Conservation (phyloP, 2,888 invertebrate genomes). For the Cosmia pyralina region DNA sequence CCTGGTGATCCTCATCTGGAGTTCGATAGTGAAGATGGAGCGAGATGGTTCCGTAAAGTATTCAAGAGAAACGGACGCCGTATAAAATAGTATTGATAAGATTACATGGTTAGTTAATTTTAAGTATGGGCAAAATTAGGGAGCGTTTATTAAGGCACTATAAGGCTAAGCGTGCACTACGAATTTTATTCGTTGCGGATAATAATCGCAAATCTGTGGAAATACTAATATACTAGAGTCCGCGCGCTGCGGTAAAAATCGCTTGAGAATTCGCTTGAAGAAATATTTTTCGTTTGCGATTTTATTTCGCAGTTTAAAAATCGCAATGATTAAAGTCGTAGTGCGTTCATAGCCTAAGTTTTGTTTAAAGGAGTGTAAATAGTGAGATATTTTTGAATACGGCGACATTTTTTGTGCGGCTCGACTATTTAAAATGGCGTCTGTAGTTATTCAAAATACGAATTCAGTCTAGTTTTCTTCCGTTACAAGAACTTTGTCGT, state of each 20-base stretch:
- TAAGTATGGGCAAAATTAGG: conserved; percentile 9
- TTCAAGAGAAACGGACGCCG: conserved; percentile 80
- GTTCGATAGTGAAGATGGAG: conserved; percentile 87
- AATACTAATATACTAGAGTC: too few species aligned
- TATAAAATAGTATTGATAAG: conserved; percentile 61
- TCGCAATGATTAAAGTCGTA: too few species aligned
- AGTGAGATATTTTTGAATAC: conserved; percentile 16
- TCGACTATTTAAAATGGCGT: conserved; percentile 29
- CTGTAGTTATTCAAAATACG: conserved; percentile 22
- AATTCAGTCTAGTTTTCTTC: not conserved
- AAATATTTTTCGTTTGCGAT: too few species aligned
- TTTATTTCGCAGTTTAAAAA: too few species aligned
- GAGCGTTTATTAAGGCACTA: conserved; percentile 5
- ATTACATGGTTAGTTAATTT: conserved; percentile 15
- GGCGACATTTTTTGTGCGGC: conserved; percentile 22
- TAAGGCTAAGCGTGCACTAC: not conserved
- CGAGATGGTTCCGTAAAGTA: conserved; percentile 86
- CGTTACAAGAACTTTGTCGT: not conserved
- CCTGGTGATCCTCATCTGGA: conserved; percentile 86
- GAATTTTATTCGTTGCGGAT: too few species aligned
- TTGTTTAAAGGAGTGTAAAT: conserved; percentile 40
- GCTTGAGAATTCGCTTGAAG: too few species aligned
- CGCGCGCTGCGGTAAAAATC: too few species aligned
- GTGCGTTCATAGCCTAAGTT: too few species aligned
- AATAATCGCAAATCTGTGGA: too few species aligned